Percentiles rank a stretch among this genome's conserved stretches.
phyloP scores from a whole-genome alignment of 2,797 vertebrate genomes.

The Brachyrhaphis roseni region DNA sequence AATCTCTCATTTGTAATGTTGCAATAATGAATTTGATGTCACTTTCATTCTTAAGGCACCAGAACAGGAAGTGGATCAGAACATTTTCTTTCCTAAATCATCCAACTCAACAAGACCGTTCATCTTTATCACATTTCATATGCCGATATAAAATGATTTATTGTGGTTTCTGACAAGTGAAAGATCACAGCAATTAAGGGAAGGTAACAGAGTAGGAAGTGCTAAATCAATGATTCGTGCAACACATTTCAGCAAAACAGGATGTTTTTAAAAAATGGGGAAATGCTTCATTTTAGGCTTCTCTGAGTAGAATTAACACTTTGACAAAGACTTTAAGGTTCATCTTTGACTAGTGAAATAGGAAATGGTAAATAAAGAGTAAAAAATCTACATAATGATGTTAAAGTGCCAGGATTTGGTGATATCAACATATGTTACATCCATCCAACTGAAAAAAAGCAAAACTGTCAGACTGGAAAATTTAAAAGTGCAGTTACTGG shows the following conservation, averaged over 20 bases:
- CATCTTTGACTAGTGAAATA: not conserved
- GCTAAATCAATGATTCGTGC: not conserved
- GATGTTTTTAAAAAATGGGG: not conserved
- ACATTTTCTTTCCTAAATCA: constrained; percentile 13
- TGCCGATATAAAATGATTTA: constrained; percentile 15
- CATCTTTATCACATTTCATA: constrained; percentile 39
- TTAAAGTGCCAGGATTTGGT: not conserved
- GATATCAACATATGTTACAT: not conserved
- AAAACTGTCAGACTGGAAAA: not conserved
- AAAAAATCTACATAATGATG: not conserved
- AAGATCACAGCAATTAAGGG: not conserved
- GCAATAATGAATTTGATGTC: constrained; percentile 7
- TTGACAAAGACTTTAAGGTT: not conserved
- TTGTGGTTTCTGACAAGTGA: constrained; percentile 22
- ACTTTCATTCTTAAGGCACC: not conserved
- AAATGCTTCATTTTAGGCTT: not conserved
- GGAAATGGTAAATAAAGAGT: not conserved
- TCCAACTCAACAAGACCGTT: constrained; percentile 34
- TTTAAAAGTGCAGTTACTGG: not conserved
- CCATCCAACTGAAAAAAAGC: not conserved
- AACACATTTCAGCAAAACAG: not conserved
- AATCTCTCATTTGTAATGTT: constrained; percentile 10
- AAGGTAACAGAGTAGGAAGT: not conserved
- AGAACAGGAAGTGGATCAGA: not conserved
- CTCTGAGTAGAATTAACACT: not conserved